Evolutionary conservation across 1,140 invertebrate genomes (phyloP).

Genomic region (Plectus sambesii): DNA sequence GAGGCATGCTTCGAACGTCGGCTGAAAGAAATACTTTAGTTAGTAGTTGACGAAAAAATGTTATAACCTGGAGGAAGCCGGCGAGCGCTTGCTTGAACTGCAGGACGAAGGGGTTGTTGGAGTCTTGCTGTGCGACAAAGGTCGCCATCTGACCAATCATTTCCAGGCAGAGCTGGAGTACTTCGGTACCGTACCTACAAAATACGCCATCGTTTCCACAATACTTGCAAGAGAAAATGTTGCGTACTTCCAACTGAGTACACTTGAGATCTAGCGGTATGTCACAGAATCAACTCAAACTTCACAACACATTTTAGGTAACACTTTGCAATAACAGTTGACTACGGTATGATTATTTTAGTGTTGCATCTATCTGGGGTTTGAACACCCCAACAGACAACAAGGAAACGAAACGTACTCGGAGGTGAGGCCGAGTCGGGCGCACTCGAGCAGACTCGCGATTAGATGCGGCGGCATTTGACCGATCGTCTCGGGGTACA

Average conservation of each 20-base stretch:
- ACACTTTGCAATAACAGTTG: background rate
- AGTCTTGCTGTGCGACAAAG: background rate
- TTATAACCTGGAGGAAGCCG: conserved; percentile 10
- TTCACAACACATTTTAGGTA: background rate
- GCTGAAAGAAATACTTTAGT: conserved; percentile 15
- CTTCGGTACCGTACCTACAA: conserved; percentile 8
- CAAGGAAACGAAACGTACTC: conserved; percentile 6
- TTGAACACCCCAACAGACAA: background rate
- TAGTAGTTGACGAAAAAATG: background rate
- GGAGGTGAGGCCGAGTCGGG: conserved; percentile 13
- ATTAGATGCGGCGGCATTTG: conserved; percentile 11
- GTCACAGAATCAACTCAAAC: too few relatives aligned
- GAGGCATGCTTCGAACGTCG: conserved; percentile 17
- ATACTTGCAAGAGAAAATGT: too few relatives aligned
- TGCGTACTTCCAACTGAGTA: too few relatives aligned
- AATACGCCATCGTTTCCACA: conserved; percentile 1
- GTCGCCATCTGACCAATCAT: conserved; percentile 4
- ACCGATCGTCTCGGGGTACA: conserved; percentile 18
- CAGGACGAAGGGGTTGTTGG: background rate
- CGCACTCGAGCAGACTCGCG: too few relatives aligned
- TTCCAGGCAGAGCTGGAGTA: conserved; percentile 15
- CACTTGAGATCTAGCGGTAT: too few relatives aligned
- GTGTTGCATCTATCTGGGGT: background rate
- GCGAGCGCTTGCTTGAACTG: background rate
- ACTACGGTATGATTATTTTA: too few relatives aligned